phyloP scores from a whole-genome alignment of 2,888 invertebrate species.

The Nemotelus pantherinus region DNA sequence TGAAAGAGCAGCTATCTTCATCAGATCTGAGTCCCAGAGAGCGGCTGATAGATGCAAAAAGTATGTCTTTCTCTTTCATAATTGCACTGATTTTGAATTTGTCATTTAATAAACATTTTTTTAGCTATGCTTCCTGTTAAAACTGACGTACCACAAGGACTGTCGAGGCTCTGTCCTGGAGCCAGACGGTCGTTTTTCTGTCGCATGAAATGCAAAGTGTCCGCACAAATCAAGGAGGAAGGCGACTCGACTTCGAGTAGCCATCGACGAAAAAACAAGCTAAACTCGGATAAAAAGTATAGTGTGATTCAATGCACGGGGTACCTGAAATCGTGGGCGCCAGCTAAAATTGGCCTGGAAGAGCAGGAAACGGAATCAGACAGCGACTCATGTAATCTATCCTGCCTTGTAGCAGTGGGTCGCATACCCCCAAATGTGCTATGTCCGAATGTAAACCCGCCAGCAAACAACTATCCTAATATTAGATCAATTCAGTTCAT shows the following conservation, averaged over 20 bases:
- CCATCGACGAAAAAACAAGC: slow-evolving; percentile 73
- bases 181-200: slow-evolving; percentile 93
- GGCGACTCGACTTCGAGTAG: slow-evolving; percentile 65
- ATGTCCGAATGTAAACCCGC: slow-evolving; percentile 66
- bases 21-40: slow-evolving; percentile 89
- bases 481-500: slow-evolving; percentile 78
- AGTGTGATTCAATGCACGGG: slow-evolving; percentile 92
- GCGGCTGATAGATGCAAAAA: slow-evolving; percentile 90
- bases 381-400: slow-evolving; percentile 73
- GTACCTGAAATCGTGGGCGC: slow-evolving; percentile 91
- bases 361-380: slow-evolving; percentile 72
- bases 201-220: slow-evolving; percentile 84
- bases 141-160: slow-evolving; percentile 81
- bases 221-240: slow-evolving; percentile 78
- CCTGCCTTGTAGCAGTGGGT: slow-evolving; percentile 90
- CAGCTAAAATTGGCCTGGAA: slow-evolving; percentile 78
- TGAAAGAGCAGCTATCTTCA: slow-evolving; percentile 92
- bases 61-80: slow-evolving; percentile 67
- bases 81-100: not conserved
- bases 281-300: slow-evolving; percentile 79
- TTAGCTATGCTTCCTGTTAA: slow-evolving; percentile 91
- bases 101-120: not conserved
- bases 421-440: slow-evolving; percentile 74
- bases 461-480: slow-evolving; percentile 65
- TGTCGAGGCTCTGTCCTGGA: slow-evolving; percentile 84